A percentile compares a stretch with the other conserved stretches of the same genome.
Conservation (phyloP, 2,113 vertebrate genomes). For the Phrynocephalus versicolor region DNA sequence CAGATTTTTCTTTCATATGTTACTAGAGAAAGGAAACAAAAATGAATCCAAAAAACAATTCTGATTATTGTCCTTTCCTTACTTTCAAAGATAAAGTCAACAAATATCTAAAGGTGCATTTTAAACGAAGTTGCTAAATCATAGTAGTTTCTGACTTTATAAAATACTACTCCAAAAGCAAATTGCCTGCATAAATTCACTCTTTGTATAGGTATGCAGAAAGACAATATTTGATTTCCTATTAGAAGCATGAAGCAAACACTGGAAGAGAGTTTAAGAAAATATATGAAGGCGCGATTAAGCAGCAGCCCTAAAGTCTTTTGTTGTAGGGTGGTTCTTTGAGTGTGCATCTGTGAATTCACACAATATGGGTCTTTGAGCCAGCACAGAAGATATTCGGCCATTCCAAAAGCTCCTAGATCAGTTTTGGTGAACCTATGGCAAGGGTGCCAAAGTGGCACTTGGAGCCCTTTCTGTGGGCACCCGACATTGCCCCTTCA, state of each 20-base stretch:
- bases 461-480: too few species aligned
- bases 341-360: too few species aligned
- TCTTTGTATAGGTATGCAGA: background rate
- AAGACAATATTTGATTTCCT: conserved; percentile 40
- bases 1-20: background rate
- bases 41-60: background rate
- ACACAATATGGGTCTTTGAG: too few species aligned
- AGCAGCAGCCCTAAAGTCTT: conserved; percentile 1
- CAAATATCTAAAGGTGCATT: background rate
- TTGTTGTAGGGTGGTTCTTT: too few species aligned
- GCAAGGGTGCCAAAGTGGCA: too few species aligned
- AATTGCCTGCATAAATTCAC: conserved; percentile 3
- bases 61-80: conserved; percentile 3
- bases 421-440: too few species aligned
- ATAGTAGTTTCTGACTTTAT: conserved; percentile 1
- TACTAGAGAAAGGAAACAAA: background rate
- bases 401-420: too few species aligned
- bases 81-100: conserved; percentile 17
- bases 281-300: conserved; percentile 7
- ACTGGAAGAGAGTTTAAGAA: conserved; percentile 13
- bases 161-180: conserved; percentile 16
- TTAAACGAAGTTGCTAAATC: conserved; percentile 7
- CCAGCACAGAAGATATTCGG: too few species aligned
- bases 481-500: too few species aligned
- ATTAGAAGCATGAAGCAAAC: conserved; percentile 1